Evolutionary conservation across 1,140 invertebrate genomes (phyloP).

Genomic region (Hesperophylax magnus): DNA sequence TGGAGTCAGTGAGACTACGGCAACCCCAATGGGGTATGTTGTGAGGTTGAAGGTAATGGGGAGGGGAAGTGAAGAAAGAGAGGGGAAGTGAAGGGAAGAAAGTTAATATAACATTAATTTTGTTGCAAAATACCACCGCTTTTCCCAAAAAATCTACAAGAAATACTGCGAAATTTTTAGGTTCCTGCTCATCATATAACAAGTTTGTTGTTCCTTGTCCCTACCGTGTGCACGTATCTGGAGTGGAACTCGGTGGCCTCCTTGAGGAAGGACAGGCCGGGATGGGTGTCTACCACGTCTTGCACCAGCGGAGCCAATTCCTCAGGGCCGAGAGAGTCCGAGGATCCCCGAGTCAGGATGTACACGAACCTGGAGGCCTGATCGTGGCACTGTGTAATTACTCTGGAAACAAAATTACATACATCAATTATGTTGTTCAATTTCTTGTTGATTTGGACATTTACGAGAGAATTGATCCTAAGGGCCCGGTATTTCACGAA

Average conservation of each 20-base stretch:
- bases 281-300: slow-evolving; percentile 99
- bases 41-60: too few species aligned
- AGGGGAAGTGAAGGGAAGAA: too few species aligned
- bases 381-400: slow-evolving; percentile 87
- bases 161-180: too few species aligned
- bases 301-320: slow-evolving; percentile 95
- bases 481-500: neutral
- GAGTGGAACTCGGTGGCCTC: slow-evolving; percentile 99
- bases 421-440: neutral
- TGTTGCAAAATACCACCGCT: too few species aligned
- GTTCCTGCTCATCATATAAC: too few species aligned
- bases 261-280: slow-evolving; percentile 95
- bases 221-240: slow-evolving; percentile 96
- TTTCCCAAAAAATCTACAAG: too few species aligned
- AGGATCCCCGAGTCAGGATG: slow-evolving; percentile 81
- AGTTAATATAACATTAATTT: too few species aligned
- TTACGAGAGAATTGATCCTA: neutral
- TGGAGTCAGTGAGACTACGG: too few species aligned
- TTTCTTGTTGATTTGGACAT: neutral
- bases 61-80: too few species aligned
- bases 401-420: slow-evolving; percentile 68
- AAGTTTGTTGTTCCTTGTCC: slow-evolving; percentile 57
- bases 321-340: slow-evolving; percentile 79
- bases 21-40: too few species aligned
- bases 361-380: slow-evolving; percentile 91